Evolutionary conservation across 2,888 invertebrate species (phyloP).

Genomic region (Lithosia quadra): DNA sequence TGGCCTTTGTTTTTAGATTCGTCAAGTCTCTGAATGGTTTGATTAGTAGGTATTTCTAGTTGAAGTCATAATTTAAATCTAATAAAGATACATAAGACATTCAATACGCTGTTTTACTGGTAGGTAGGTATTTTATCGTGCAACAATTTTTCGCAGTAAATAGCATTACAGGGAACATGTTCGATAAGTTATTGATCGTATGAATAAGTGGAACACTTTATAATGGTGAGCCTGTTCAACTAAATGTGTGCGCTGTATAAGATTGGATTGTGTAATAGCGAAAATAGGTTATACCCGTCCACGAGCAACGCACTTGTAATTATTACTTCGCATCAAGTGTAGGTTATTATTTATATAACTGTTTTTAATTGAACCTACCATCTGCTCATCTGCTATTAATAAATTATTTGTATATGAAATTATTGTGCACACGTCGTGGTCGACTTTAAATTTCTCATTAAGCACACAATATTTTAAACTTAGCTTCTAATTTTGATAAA

Average conservation of each 20-base stretch:
- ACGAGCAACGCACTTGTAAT: conserved; percentile 67
- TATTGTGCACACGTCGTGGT: not conserved
- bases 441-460: not conserved
- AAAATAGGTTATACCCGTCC: conserved; percentile 70
- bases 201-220: conserved; percentile 63
- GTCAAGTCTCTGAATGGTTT: conserved; percentile 1
- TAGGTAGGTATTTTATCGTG: conserved; percentile 11
- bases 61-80: not conserved
- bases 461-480: not conserved
- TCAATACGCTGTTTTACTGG: conserved; percentile 10
- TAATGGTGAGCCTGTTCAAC: conserved; percentile 60
- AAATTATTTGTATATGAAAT: not conserved
- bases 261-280: conserved; percentile 70
- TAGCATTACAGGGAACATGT: conserved; percentile 47
- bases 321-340: conserved; percentile 40
- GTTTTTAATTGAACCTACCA: not conserved
- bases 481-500: not conserved
- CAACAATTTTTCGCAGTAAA: conserved; percentile 36
- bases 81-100: not conserved
- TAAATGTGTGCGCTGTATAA: conserved; percentile 44
- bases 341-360: not conserved
- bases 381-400: not conserved
- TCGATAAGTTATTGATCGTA: conserved; percentile 66
- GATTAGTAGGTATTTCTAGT: conserved; percentile 5
- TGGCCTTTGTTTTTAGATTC: conserved; percentile 26